Evolutionary conservation across 2,113 vertebrate species (phyloP), one percentile per base, ranked within the genome.

Genomic region (Lamprologus lemairii): DNA sequence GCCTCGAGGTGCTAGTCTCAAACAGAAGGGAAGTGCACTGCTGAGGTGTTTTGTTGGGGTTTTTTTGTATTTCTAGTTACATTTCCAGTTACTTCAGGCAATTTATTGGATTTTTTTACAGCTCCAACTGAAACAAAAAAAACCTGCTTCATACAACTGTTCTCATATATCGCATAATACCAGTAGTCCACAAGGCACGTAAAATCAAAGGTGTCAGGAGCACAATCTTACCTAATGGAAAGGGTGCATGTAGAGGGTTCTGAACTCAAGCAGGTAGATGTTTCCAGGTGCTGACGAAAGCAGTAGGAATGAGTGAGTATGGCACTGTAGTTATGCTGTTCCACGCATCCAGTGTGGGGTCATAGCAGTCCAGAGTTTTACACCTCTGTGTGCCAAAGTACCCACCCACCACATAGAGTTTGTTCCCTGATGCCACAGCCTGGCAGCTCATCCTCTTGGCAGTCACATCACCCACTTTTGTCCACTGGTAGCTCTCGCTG

Each of bases 221-320:
- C n/a, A n/a, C 49, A 4, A 11, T 80, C 95, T 26, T 87, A 97
- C 96, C 95, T 95, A 60, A 88, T 86, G 89, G 37, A 90, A 89
- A 81, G 33, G 75, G 73, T 86, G 37, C 33, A 63, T 35, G 55
- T 75, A n/a, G 80, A 79, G 21, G 26, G 63, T 78, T 28, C 35
- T 28, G 78, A 31, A 68, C 65, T 96, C 91, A 97, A 23, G 96
- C 95, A 7, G 97, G 96, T 79, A 97, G 96, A 80, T 97, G 97
- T 84, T 97, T 97, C 97, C 97, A 97, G 86, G 97, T 97, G 93
- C 97, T 97, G 89, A 97, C 97, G 21, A 97, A 97, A 71, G 97
- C 97, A 9, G 97, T 97, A 63, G 97, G 97, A 83, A 97, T 97
- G 80, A 97, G 96, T 2, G 97, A 97, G 86, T 97, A 97, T 7